Evolutionary conservation across 2,888 invertebrate species (phyloP).

Genomic region (Leptogaster cylindrica): DNA sequence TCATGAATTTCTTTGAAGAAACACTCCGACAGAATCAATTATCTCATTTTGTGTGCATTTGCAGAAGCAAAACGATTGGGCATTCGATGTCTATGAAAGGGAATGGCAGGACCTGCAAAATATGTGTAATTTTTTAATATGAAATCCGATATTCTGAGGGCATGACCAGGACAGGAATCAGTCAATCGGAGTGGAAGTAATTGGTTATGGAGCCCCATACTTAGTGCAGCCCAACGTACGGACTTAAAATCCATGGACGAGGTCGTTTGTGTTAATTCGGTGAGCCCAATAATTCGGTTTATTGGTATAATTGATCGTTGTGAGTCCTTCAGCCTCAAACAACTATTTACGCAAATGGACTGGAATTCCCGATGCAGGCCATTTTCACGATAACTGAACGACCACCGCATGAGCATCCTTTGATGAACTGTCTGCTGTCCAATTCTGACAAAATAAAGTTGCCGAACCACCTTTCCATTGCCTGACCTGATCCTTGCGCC

Average conservation of each 20-base stretch:
- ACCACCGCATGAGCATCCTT: constrained; percentile 18
- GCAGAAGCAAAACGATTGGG: too few relatives aligned
- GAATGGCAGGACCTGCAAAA: too few relatives aligned
- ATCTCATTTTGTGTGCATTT: too few relatives aligned
- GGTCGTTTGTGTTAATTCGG: constrained; percentile 29
- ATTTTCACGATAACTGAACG: neutral
- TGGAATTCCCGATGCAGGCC: constrained; percentile 1
- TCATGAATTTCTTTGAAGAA: too few relatives aligned
- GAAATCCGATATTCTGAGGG: constrained; percentile 19
- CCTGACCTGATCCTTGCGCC: neutral
- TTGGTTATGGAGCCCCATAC: constrained; percentile 24
- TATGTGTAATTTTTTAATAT: constrained; percentile 30
- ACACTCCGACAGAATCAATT: too few relatives aligned
- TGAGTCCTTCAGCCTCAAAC: constrained; percentile 17
- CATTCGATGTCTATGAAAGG: too few relatives aligned
- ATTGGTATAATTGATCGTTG: constrained; percentile 28
- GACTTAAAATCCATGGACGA: neutral
- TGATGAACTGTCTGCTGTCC: constrained; percentile 12
- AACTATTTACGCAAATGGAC: constrained; percentile 18
- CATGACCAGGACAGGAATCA: constrained; percentile 27
- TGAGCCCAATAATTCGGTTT: constrained; percentile 26
- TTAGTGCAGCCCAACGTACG: neutral
- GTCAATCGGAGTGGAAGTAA: constrained; percentile 37
- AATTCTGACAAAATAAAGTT: neutral
- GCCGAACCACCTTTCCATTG: neutral